Base-by-base conservation (phyloP, 1,140 invertebrate species). In the Cylas formicarius region DNA sequence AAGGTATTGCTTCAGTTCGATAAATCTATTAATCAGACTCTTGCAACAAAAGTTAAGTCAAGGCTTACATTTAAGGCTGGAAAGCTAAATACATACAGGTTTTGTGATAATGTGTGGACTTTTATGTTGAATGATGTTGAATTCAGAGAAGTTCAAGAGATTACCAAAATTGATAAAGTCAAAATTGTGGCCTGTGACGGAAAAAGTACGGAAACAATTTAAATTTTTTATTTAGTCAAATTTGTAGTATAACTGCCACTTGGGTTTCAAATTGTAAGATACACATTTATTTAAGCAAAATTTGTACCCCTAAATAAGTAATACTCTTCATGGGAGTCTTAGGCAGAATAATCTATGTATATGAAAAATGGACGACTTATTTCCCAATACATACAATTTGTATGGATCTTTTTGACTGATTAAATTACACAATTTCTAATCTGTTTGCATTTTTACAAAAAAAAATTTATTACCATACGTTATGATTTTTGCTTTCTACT, bases 81-180 rank as follows among this genome's bases (percentile, higher is more conserved):
- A 22, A 96, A 96, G 76, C 72, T 99, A 47, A 95, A 95, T 62
- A 98, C 95, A 0, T 99, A 99, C 67, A 78, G 96, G 58, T 99
- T 98, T 73, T 99, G 96, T 78, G 96, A 99, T 73, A 99, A 99
- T 75, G 96, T 99, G 1, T 99, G 96, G 96, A 99, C 95, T n/a
- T 97, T 99, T 63, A 89, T 98, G 74, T 73, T 99, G 46, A 94
- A 95, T 67, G 90, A 97, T 72, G 94, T 98, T 8, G 96, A 99
- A 67, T 97, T 99, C 62, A 76, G 90, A 51, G 96, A 99, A 72
- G 86, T 92, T 1, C 86, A 92, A 63, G 93, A 97, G 65, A 77
- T 96, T 42, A 86, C 90, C 8, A 87, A 86, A 68, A 90, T 97
- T 18, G 90, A 96, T 60, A 97, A 95, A 77, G 90, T 99, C 3